Base-by-base conservation (phyloP, 2,888 invertebrate genomes). In the Parasteatoda lunata region DNA sequence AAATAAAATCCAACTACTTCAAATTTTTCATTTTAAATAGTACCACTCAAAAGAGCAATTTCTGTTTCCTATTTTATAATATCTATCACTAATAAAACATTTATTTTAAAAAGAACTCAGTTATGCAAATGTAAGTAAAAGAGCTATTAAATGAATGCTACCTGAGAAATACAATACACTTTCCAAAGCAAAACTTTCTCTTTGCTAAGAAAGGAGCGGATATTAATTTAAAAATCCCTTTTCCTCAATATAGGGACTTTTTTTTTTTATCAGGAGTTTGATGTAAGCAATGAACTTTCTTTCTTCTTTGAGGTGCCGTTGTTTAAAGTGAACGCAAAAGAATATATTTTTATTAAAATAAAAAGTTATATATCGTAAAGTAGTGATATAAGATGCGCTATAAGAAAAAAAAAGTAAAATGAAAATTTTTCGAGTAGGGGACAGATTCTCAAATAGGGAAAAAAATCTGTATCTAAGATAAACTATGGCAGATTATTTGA, bases 401-500 rank as follows among this genome's bases (percentile, higher is more conserved):
- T 9, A 59, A 59, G 75, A 80, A 76, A 85, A 76, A 80, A 76
- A 70, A 85, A 71, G 70, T 80, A 85, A 76, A 30, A 30, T 30
- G 30, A 30, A 30, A 69, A 71, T 64, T 75, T 79, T 59, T 64
- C 51, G 13, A 84, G 84, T 80, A 76, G 79, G 65, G 79, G 30
- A 71, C 70, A 71, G 73, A 76, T 77, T 84, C 54, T 66, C 45
- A 54, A 64, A 15, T 48, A 68, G 69, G 49, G n/a, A 73, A 9
- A 52, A 59, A 85, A 76, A 85, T 54, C 70, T 7, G 54, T 54
- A 52, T 47, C 52, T 77, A 80, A 85, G 80, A 85, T 85, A 85
- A 85, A 85, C 85, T 85, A 85, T 85, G 71, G 85, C 76, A 80
- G 85, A 85, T 85, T 85, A 85, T 85, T 85, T 80, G 85, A 85